A percentile compares a stretch with the other conserved stretches of the same genome.
These are phyloP conservation scores for Bucco capensis DNA, from an alignment of 2,113 vertebrate genomes.

Conservation along the genomic window DNA sequence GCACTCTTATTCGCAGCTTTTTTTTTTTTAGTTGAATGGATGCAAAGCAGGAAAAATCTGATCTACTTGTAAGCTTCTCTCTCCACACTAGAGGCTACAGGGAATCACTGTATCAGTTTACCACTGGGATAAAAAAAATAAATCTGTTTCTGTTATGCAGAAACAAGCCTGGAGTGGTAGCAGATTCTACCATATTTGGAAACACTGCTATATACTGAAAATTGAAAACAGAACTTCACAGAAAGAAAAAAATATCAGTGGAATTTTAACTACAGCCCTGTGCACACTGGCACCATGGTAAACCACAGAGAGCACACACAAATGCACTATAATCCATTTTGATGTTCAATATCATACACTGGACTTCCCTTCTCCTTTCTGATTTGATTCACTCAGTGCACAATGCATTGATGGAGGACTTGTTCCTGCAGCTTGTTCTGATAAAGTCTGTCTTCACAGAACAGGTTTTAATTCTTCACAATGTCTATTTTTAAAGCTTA, in stretches of 20 bases:
- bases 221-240: constrained; percentile 9
- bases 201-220: background rate
- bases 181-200: constrained; percentile 25
- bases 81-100: background rate
- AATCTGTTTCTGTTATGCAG: background rate
- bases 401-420: background rate
- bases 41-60: background rate
- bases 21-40: background rate
- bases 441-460: background rate
- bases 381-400: background rate
- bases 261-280: constrained; percentile 35
- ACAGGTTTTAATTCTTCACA: background rate
- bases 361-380: background rate
- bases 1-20: background rate
- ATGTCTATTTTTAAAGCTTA: background rate
- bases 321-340: background rate
- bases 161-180: background rate
- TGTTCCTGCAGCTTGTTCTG: background rate
- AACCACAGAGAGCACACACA: background rate
- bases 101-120: background rate
- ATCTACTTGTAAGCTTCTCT: background rate
- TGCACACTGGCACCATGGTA: background rate
- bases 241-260: background rate
- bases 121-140: background rate
- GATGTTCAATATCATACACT: background rate